phyloP scores from a whole-genome alignment of 2,797 vertebrate genomes.

The Hydrolagus colliei region DNA sequence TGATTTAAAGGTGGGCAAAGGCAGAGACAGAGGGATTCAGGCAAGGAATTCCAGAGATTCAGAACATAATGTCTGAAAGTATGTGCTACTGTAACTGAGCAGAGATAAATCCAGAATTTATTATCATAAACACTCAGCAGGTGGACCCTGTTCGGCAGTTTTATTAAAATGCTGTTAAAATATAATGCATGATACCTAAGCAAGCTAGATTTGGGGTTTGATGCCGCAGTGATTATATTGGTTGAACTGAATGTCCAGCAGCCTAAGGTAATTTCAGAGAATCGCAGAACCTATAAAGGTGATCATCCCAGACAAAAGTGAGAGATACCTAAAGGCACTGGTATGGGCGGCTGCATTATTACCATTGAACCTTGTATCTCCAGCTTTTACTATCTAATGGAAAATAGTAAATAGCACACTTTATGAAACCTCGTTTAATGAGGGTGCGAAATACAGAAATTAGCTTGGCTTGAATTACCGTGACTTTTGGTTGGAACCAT shows the following conservation, averaged over 20 bases:
- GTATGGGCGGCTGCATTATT: not conserved
- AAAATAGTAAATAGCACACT: not conserved
- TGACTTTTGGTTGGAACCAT: not conserved
- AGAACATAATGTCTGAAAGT: too few species aligned
- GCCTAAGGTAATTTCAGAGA: not conserved
- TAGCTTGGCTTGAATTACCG: not conserved
- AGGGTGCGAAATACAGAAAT: not conserved
- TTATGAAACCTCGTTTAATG: not conserved
- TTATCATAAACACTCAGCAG: too few species aligned
- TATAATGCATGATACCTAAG: too few species aligned
- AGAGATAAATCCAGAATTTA: too few species aligned
- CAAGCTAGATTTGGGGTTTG: too few species aligned
- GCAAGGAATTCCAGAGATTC: too few species aligned
- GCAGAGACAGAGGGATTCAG: too few species aligned
- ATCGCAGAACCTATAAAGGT: not conserved
- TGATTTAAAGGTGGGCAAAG: too few species aligned
- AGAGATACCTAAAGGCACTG: not conserved
- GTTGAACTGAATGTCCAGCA: not conserved
- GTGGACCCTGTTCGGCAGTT: too few species aligned
- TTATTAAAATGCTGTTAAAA: too few species aligned
- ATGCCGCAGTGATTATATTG: too few species aligned
- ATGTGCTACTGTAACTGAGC: too few species aligned
- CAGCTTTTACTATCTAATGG: not conserved
- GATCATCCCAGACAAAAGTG: not conserved
- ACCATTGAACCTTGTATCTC: not conserved